Evolutionary conservation across 2,797 vertebrate species (phyloP).

Genomic region (Emydoidea blandingii): DNA sequence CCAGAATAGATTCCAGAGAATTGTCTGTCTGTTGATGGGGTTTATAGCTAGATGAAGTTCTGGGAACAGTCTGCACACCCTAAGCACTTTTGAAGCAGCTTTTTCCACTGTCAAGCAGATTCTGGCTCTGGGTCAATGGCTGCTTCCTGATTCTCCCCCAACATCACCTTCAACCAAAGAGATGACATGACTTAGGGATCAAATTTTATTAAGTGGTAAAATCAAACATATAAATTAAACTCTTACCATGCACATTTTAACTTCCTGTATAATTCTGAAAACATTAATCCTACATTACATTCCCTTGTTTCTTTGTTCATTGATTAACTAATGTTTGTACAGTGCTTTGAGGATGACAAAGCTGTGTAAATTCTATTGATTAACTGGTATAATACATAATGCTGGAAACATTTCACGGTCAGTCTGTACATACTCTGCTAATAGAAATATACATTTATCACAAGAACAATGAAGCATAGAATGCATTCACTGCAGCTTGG

Average conservation of each 20-base stretch:
- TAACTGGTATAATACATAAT: background rate
- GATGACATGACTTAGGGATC: conserved; percentile 38
- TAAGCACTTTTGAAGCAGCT: conserved; percentile 59
- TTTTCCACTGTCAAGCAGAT: conserved; percentile 57
- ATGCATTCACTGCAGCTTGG: background rate
- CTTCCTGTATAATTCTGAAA: background rate
- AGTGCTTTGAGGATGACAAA: conserved; percentile 9
- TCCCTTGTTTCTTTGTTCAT: background rate
- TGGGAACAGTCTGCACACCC: conserved; percentile 38
- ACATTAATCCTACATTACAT: background rate
- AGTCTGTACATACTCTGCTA: background rate
- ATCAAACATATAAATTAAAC: background rate
- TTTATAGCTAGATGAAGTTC: background rate
- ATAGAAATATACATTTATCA: background rate
- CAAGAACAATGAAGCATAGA: background rate
- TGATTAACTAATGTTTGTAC: background rate
- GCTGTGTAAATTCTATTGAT: conserved; percentile 1
- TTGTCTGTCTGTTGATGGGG: conserved; percentile 16
- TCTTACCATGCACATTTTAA: background rate
- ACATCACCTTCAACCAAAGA: conserved; percentile 32
- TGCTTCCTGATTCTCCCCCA: conserved; percentile 68
- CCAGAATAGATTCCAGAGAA: background rate
- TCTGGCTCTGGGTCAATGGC: conserved; percentile 33
- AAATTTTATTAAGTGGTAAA: conserved; percentile 48
- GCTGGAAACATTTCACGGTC: conserved; percentile 23